Conservation (phyloP, 2,113 vertebrate genomes). For the Embiotoca jacksoni region DNA sequence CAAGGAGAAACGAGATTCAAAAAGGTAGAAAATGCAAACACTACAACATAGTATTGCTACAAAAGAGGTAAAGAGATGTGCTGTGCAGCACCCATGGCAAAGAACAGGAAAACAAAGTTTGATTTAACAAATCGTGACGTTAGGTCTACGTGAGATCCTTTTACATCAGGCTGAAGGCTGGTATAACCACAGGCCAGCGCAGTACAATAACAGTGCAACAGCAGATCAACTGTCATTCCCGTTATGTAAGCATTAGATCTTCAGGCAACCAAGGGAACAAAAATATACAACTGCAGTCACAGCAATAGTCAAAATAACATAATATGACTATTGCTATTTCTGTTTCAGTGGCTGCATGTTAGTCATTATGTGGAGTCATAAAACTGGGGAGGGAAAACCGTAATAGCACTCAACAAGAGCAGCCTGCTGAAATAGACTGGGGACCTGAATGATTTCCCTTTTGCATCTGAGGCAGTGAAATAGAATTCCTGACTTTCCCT, state of each 20-base stretch:
- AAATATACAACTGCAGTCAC: constrained; percentile 53
- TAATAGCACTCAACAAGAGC: constrained; percentile 51
- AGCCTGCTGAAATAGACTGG: constrained; percentile 54
- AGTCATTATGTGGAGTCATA: constrained; percentile 72
- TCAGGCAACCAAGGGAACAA: constrained; percentile 45
- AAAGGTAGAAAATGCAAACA: neutral
- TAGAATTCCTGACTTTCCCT: constrained; percentile 71
- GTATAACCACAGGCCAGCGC: constrained; percentile 44
- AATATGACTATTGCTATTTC: constrained; percentile 54
- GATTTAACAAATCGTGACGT: constrained; percentile 72
- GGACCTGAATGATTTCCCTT: constrained; percentile 70
- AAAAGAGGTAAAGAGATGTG: constrained; percentile 6
- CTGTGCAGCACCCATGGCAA: constrained; percentile 58
- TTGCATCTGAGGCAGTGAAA: constrained; percentile 66
- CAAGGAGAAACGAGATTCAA: neutral
- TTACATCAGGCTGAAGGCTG: constrained; percentile 52
- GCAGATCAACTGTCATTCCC: constrained; percentile 54
- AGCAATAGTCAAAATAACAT: constrained; percentile 61
- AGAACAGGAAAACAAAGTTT: constrained; percentile 50
- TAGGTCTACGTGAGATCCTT: constrained; percentile 48
- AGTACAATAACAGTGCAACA: constrained; percentile 43
- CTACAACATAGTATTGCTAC: neutral
- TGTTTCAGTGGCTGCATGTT: constrained; percentile 71
- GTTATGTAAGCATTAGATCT: constrained; percentile 66
- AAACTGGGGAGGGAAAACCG: constrained; percentile 62